phyloP scores from a whole-genome alignment of 2,797 vertebrate species.

The Cheirogaleus major region DNA sequence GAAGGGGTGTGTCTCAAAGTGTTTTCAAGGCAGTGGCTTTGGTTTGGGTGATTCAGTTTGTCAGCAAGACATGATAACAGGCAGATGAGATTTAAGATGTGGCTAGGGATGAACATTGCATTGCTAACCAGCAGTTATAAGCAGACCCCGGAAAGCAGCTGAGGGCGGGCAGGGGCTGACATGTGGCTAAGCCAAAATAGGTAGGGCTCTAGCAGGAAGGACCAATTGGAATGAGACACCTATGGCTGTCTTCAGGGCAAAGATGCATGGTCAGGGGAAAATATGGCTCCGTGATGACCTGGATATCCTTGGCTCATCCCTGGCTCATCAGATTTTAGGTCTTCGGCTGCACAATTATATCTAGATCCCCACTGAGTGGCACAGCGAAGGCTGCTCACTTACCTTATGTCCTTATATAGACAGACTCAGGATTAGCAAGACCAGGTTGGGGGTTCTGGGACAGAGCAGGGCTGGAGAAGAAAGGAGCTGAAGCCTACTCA shows the following conservation, averaged over 20 bases:
- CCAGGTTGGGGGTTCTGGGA: background rate
- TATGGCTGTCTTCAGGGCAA: background rate
- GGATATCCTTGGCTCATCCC: background rate
- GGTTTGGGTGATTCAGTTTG: background rate
- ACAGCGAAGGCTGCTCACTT: background rate
- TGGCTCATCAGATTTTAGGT: background rate
- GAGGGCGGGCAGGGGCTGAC: no score
- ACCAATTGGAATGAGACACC: background rate
- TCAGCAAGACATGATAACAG: background rate
- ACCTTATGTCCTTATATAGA: background rate
- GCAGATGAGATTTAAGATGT: background rate
- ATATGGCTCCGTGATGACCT: background rate
- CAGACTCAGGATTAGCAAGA: background rate
- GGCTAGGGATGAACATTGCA: background rate
- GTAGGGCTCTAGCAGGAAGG: background rate
- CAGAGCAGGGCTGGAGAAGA: background rate
- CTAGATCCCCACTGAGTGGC: background rate
- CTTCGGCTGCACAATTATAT: background rate
- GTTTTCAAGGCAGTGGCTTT: background rate
- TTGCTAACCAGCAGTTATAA: background rate
- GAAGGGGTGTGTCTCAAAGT: background rate
- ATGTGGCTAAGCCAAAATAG: background rate
- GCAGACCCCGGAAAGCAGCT: background rate
- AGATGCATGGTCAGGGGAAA: background rate
- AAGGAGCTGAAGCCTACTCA: background rate